Conservation (phyloP, 2,113 vertebrate species). For the Poeciliopsis retropinna region DNA sequence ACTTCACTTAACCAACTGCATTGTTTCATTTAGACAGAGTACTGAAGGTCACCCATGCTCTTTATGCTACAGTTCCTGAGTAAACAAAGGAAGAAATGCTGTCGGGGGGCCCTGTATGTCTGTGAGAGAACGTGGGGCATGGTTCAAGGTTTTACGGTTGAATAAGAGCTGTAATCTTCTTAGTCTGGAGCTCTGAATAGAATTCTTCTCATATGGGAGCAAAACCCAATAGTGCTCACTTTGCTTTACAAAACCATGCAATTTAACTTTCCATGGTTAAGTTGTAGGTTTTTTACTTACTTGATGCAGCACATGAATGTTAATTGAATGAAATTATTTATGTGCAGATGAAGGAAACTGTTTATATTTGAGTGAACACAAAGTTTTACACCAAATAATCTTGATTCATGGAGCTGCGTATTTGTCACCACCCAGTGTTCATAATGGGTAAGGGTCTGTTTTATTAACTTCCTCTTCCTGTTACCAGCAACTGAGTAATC, state of each 20-base stretch:
- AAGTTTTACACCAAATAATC: not conserved
- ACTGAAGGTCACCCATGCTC: slow-evolving; percentile 39
- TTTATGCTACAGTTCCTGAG: slow-evolving; percentile 55
- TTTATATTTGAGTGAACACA: slow-evolving; percentile 1
- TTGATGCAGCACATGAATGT: not conserved
- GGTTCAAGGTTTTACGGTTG: slow-evolving; percentile 69
- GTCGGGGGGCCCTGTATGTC: slow-evolving; percentile 67
- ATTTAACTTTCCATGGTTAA: not conserved
- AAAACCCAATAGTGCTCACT: not conserved
- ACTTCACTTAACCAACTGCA: slow-evolving; percentile 19
- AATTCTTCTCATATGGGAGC: slow-evolving; percentile 60
- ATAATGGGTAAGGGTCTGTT: not conserved
- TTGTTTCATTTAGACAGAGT: slow-evolving; percentile 41
- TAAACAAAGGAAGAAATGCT: slow-evolving; percentile 72
- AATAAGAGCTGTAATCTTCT: slow-evolving; percentile 70
- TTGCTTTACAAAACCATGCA: slow-evolving; percentile 11
- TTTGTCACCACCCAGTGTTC: slow-evolving; percentile 55
- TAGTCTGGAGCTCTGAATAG: slow-evolving; percentile 67
- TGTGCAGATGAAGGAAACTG: not conserved
- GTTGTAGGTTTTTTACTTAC: not conserved
- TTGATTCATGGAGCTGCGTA: not conserved
- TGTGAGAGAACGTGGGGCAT: slow-evolving; percentile 58
- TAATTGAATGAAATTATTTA: not conserved
- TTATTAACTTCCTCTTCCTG: not conserved
- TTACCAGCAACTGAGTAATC: not conserved